A percentile compares a stretch with the other conserved stretches of the same genome.
Evolutionary conservation across 2,113 vertebrate species (phyloP).

Genomic region (Telmatochromis sp.): DNA sequence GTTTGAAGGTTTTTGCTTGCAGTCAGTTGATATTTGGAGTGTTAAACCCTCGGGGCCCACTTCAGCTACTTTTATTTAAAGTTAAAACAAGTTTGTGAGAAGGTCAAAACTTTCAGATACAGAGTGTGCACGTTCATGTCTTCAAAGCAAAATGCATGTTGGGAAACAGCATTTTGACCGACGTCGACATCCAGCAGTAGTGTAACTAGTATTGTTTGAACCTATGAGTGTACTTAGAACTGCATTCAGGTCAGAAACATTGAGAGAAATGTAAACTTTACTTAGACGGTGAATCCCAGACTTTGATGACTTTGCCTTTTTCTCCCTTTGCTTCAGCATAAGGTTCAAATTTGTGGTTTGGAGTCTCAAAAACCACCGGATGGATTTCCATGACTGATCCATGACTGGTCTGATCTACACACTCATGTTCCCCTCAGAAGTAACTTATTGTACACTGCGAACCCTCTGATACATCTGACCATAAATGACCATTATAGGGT

Average conservation of each 20-base stretch:
- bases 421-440: background rate
- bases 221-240: background rate
- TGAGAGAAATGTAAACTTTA: background rate
- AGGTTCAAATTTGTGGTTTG: background rate
- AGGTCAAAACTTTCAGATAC: background rate
- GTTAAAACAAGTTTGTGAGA: background rate
- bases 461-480: background rate
- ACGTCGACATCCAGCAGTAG: background rate
- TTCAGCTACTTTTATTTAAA: background rate
- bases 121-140: background rate
- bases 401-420: background rate
- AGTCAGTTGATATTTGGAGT: slow-evolving; percentile 13
- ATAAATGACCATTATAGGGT: background rate
- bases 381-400: background rate
- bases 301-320: background rate
- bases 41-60: background rate
- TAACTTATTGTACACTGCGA: background rate
- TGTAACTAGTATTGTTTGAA: background rate
- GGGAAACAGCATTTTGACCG: background rate
- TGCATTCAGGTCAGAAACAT: background rate
- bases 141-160: background rate
- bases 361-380: background rate
- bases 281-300: background rate
- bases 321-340: accelerated
- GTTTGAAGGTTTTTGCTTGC: background rate